Percentiles rank a stretch among this genome's conserved stretches.
phyloP scores from a whole-genome alignment of 2,888 invertebrate species.

The Ichneumoninae sp. region DNA sequence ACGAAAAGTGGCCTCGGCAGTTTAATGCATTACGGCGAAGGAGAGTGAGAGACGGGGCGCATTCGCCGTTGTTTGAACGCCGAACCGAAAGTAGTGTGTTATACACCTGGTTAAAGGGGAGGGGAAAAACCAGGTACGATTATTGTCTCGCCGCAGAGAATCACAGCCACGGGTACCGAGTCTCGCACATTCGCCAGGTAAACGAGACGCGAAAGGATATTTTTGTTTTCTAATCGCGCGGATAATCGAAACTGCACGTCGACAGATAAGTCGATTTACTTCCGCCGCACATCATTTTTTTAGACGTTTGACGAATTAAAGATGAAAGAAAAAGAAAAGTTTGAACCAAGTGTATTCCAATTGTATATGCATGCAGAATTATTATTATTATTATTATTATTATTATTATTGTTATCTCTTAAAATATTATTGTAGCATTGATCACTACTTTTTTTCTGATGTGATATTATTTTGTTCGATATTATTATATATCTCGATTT shows the following conservation, averaged over 20 bases:
- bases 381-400: too few relatives aligned
- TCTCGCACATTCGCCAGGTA: neutral
- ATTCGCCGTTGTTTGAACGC: constrained; percentile 28
- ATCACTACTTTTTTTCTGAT: too few relatives aligned
- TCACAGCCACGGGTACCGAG: neutral
- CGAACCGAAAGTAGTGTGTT: constrained; percentile 24
- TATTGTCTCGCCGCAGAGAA: neutral
- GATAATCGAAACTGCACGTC: neutral
- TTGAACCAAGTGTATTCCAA: too few relatives aligned
- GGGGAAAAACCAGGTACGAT: constrained; percentile 45
- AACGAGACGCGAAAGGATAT: neutral
- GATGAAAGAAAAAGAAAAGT: too few relatives aligned
- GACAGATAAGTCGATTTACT: neutral
- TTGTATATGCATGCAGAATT: too few relatives aligned
- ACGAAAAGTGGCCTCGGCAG: constrained; percentile 42
- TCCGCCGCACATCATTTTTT: neutral
- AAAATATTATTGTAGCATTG: too few relatives aligned
- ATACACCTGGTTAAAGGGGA: constrained; percentile 36
- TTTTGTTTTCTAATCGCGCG: neutral
- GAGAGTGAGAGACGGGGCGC: constrained; percentile 19
- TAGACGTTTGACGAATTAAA: neutral
- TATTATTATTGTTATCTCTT: too few relatives aligned
- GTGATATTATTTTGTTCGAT: too few relatives aligned
- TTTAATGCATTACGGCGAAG: constrained; percentile 42
- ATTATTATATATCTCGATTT: neutral